phyloP scores from a whole-genome alignment of 2,888 invertebrate genomes.

The Molorchus minor region DNA sequence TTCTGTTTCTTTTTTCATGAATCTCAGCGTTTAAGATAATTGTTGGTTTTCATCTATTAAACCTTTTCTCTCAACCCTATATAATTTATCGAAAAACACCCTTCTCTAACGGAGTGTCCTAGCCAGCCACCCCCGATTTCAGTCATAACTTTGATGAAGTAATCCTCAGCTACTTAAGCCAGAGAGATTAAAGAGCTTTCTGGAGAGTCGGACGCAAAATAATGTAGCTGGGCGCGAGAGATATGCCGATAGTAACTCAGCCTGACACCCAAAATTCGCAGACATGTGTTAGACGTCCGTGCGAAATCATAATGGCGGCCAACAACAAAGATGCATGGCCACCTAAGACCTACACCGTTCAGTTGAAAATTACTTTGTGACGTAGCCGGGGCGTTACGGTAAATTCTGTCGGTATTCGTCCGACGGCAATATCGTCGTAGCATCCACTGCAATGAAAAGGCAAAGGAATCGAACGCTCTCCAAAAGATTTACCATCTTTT shows the following conservation, averaged over 20 bases:
- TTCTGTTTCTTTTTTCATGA: too few species aligned
- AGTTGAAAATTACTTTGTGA: conserved; percentile 19
- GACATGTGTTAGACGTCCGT: conserved; percentile 61
- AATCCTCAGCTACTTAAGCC: conserved; percentile 62
- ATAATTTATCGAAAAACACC: conserved; percentile 12
- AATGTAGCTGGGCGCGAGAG: conserved; percentile 58
- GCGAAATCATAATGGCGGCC: conserved; percentile 56
- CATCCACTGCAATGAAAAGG: too few species aligned
- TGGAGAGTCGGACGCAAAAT: conserved; percentile 51
- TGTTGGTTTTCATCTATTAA: too few species aligned
- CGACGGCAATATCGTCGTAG: too few species aligned
- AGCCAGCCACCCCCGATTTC: conserved; percentile 22
- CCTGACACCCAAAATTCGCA: conserved; percentile 61
- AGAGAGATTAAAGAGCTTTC: conserved; percentile 63
- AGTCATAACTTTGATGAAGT: conserved; percentile 63
- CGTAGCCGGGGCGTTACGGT: conserved; percentile 14
- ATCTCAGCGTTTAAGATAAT: too few species aligned
- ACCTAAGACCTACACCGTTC: conserved; percentile 47
- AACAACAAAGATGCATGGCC: conserved; percentile 55
- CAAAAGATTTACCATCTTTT: too few species aligned
- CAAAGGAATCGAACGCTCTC: too few species aligned
- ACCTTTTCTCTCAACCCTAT: too few species aligned
- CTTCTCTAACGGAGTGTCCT: neutral
- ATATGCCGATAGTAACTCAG: conserved; percentile 64
- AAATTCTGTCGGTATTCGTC: neutral